A percentile compares a stretch with the other conserved stretches of the same genome.
These are phyloP conservation scores for Drosophila cognata DNA, from an alignment of 2,888 invertebrate genomes.

Conservation along the genomic window DNA sequence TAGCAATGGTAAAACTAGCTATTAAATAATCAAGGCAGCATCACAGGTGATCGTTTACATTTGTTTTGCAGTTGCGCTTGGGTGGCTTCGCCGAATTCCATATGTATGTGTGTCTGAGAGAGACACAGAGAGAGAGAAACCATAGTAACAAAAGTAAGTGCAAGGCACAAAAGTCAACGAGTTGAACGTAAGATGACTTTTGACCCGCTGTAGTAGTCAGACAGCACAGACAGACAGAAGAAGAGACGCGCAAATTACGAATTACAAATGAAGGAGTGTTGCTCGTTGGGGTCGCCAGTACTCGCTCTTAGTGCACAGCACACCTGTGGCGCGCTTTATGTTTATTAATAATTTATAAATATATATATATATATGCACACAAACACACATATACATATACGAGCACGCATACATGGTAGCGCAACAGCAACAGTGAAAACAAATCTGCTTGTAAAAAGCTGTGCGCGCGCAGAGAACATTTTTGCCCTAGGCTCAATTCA, in stretches of 20 bases:
- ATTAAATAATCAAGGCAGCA: not conserved
- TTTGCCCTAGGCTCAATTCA: constrained; percentile 37
- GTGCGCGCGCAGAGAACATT: constrained; percentile 44
- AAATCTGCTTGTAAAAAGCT: constrained; percentile 15
- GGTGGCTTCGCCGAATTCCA: not conserved
- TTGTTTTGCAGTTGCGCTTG: constrained; percentile 12
- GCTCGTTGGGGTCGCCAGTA: constrained; percentile 26
- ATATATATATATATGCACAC: constrained; percentile 9
- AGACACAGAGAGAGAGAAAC: not conserved
- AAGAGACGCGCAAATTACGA: constrained; percentile 22
- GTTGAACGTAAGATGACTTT: constrained; percentile 23
- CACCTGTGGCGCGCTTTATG: constrained; percentile 77
- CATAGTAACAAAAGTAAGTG: constrained; percentile 16
- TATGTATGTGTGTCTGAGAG: not conserved
- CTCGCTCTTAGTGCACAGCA: constrained; percentile 63
- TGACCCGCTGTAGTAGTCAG: constrained; percentile 6
- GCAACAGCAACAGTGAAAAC: constrained; percentile 23
- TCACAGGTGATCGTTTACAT: constrained; percentile 6
- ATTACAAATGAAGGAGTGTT: constrained; percentile 32
- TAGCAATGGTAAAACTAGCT: not conserved
- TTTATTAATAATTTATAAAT: constrained; percentile 77
- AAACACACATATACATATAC: not conserved
- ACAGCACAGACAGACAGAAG: constrained; percentile 13
- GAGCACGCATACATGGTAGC: not conserved
- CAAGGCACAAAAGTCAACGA: constrained; percentile 34